Percentiles rank a stretch among this genome's conserved stretches.
Conservation (phyloP, 2,113 vertebrate genomes). For the Atrichornis clamosus region DNA sequence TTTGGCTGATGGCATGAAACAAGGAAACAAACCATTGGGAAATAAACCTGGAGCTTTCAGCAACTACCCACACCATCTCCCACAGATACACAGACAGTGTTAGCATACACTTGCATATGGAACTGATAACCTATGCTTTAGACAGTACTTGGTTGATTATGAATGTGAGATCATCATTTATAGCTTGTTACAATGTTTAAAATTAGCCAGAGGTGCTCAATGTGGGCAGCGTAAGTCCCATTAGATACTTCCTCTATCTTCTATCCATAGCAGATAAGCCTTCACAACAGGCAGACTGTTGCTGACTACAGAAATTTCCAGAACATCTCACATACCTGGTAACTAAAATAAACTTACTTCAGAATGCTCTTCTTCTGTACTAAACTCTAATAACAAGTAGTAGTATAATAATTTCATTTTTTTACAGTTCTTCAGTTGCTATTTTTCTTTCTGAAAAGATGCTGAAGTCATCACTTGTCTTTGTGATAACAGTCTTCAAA, state of each 20-base stretch:
- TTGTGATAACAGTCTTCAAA: background rate
- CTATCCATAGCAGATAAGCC: background rate
- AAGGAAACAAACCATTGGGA: background rate
- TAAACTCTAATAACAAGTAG: background rate
- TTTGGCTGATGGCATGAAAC: background rate
- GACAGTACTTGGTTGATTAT: background rate
- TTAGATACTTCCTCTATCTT: background rate
- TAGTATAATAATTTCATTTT: background rate
- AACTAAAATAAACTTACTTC: background rate
- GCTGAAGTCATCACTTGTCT: background rate
- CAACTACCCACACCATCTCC: background rate
- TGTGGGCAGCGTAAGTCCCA: background rate
- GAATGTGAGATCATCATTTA: background rate
- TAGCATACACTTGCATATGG: background rate
- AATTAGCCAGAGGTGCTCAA: background rate
- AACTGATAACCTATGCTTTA: slow-evolving; percentile 24
- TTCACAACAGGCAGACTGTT: background rate
- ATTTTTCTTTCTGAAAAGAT: background rate
- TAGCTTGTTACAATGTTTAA: background rate
- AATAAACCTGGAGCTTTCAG: background rate
- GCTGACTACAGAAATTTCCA: background rate
- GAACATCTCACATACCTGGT: background rate
- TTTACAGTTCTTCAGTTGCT: background rate
- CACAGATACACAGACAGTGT: background rate
- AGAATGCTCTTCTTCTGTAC: background rate